phyloP scores from a whole-genome alignment of 2,888 invertebrate genomes.

The Noctua janthe region DNA sequence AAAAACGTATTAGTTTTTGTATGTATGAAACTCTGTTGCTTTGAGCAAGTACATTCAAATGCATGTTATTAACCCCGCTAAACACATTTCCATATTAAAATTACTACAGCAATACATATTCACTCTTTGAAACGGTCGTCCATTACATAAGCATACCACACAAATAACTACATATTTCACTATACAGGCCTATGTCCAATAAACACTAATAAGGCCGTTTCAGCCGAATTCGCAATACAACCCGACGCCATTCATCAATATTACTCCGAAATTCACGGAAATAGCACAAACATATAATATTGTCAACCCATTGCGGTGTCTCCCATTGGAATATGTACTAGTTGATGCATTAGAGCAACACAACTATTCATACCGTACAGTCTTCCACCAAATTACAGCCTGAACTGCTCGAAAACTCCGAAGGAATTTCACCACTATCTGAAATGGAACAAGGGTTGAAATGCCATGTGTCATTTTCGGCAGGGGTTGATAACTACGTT shows the following conservation, averaged over 20 bases:
- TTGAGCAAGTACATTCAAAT: neutral
- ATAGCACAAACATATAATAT: constrained; percentile 34
- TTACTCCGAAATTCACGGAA: constrained; percentile 26
- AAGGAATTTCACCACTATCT: constrained; percentile 1
- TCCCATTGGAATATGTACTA: constrained; percentile 69
- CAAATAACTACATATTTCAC: neutral
- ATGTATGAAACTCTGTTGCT: neutral
- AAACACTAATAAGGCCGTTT: constrained; percentile 5
- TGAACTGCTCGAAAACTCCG: neutral
- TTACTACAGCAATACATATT: neutral
- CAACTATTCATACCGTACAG: constrained; percentile 41
- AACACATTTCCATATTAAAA: neutral
- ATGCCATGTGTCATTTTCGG: constrained; percentile 20
- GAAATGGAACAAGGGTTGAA: neutral
- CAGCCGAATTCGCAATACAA: neutral
- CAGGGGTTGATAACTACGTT: constrained; percentile 50
- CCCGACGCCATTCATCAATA: constrained; percentile 23
- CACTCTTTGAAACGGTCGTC: neutral
- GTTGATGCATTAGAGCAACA: constrained; percentile 71
- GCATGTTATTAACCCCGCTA: neutral
- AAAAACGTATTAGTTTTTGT: neutral
- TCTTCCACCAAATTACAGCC: constrained; percentile 27
- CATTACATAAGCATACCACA: neutral
- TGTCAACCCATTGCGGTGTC: constrained; percentile 52
- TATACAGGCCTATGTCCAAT: neutral